Conservation (phyloP, 2,797 vertebrate species). For the Odontamblyopus rebecca region DNA sequence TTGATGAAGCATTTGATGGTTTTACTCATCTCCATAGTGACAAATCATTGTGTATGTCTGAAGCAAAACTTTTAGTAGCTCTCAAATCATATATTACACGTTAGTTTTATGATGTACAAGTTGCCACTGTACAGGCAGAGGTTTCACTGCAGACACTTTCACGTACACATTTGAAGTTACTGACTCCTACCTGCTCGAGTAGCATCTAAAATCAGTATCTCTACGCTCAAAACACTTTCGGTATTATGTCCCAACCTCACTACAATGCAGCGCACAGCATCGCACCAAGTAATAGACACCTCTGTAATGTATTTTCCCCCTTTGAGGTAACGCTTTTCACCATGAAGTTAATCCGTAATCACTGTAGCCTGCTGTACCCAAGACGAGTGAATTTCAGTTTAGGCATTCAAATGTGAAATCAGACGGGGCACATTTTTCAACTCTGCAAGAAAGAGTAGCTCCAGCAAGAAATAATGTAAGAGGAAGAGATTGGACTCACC, state of each 20-base stretch:
- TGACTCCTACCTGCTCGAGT: neutral
- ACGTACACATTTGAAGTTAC: neutral
- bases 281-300: constrained; percentile 10
- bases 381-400: constrained; percentile 24
- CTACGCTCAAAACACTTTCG: neutral
- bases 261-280: constrained; percentile 7
- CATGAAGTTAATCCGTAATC: constrained; percentile 5
- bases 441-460: constrained; percentile 5
- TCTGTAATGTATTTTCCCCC: constrained; percentile 15
- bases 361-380: constrained; percentile 3
- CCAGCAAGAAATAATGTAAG: neutral
- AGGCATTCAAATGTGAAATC: constrained; percentile 25
- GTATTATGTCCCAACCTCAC: neutral
- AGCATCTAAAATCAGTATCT: neutral
- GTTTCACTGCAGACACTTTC: neutral
- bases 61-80: too few species aligned
- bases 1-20: too few species aligned
- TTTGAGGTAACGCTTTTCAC: neutral
- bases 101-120: too few species aligned
- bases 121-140: neutral
- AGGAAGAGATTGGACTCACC: constrained; percentile 21
- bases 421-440: constrained; percentile 25
- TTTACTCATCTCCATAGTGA: too few species aligned
- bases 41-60: too few species aligned
- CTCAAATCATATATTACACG: too few species aligned